phyloP scores from a whole-genome alignment of 2,113 vertebrate genomes.

The Mystacornis crossleyi region DNA sequence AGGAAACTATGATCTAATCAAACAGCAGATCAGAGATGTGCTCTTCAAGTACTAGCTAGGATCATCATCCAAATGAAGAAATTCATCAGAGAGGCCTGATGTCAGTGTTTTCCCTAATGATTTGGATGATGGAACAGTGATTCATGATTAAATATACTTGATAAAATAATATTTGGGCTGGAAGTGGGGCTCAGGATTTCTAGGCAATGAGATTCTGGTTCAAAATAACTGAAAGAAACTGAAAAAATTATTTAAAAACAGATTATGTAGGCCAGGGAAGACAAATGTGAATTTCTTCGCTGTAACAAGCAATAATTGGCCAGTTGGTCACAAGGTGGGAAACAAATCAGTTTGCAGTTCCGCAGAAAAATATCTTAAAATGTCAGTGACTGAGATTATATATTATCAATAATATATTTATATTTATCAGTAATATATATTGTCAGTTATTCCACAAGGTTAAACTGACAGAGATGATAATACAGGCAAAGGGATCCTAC shows the following conservation, averaged over 20 bases:
- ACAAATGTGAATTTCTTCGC: neutral
- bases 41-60: neutral
- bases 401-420: neutral
- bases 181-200: neutral
- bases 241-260: neutral
- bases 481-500: neutral
- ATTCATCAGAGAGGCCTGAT: neutral
- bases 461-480: neutral
- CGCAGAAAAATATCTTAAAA: neutral
- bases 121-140: neutral
- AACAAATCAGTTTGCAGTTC: neutral
- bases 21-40: neutral
- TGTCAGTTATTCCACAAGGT: neutral
- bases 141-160: neutral
- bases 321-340: neutral
- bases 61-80: neutral
- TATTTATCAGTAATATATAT: neutral
- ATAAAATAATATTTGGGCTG: neutral
- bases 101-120: neutral
- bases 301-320: neutral
- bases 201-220: neutral
- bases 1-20: neutral
- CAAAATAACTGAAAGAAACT: neutral
- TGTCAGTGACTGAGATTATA: neutral
- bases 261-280: neutral